Conservation (phyloP, 2,797 vertebrate species). For the Delichon dasypus region DNA sequence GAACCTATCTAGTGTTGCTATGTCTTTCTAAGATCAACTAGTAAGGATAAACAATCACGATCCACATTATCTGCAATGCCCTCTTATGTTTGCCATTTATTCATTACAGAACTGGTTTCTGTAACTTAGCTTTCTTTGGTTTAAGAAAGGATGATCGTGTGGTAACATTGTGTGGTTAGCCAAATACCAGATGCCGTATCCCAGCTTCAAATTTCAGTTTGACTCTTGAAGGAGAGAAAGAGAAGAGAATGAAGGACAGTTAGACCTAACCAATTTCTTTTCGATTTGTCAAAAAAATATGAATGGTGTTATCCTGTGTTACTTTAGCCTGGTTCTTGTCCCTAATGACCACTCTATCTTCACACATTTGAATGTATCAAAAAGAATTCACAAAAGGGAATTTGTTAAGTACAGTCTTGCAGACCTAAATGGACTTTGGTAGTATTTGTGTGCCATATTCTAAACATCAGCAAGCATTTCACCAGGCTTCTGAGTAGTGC, state of each 20-base stretch:
- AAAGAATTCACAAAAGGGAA: constrained; percentile 23
- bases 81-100: neutral
- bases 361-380: neutral
- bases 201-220: neutral
- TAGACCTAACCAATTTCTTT: neutral
- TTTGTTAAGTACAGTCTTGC: neutral
- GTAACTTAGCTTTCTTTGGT: neutral
- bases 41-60: neutral
- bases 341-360: neutral
- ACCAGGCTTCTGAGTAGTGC: neutral
- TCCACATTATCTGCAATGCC: neutral
- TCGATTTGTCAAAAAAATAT: neutral
- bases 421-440: constrained; percentile 36
- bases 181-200: neutral
- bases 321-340: neutral
- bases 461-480: neutral
- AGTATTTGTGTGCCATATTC: neutral
- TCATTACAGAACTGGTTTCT: neutral
- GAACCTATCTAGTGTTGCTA: neutral
- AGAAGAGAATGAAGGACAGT: neutral
- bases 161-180: neutral
- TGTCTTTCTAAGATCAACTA: neutral
- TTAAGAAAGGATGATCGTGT: neutral
- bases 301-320: neutral
- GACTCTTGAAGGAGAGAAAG: neutral